Evolutionary conservation across 1,140 invertebrate species (phyloP), one percentile per base, ranked within the genome.

Genomic region (Radopholus similis): DNA sequence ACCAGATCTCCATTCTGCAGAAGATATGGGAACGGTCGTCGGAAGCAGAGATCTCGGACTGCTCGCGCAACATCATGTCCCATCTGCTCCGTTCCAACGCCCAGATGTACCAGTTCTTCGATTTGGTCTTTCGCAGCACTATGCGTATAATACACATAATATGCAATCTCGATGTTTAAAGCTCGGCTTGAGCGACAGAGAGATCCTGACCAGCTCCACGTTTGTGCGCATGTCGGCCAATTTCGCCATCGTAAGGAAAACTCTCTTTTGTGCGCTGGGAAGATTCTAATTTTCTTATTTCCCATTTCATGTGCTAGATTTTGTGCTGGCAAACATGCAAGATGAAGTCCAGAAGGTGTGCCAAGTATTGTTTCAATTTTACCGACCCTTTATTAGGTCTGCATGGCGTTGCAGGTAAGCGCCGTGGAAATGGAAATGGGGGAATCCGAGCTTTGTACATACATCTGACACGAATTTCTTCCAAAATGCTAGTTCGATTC

Each of bases 301-400:
- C n/a, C n/a, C n/a, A n/a, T n/a, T n/a, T n/a, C n/a, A n/a, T n/a
- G 76, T 77, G 30, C 73, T 75, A 26, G 73, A 75, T 54, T 75
- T 77, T 40, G 73, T 75, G 11, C 70, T 75, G 18, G 77, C 71
- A 4, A 75, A 75, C 60, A 42, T 75, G 11, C 55, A 42, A 37
- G 71, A 75, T 23, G 73, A 75, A 53, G 30, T 78, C 23, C 56
- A 75, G 64, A 77, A 63, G 55, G 71, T 75, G 11, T 62, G 23
- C 30, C 18, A 4, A 13, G 8, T 62, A 13, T 60, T 21, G 13
- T 32, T 34, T 26, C n/a, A 23, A 32, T 30, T 18, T 1, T 54
- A 15, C n/a, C n/a, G n/a, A 34, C 15, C 8, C 11, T 34, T 60
- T 60, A 53, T 65, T 26, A 58, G 63, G 60, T 64, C 53, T 73